A percentile compares a stretch with the other conserved stretches of the same genome.
phyloP scores from a whole-genome alignment of 2,797 vertebrate species.

The Coendou prehensilis region DNA sequence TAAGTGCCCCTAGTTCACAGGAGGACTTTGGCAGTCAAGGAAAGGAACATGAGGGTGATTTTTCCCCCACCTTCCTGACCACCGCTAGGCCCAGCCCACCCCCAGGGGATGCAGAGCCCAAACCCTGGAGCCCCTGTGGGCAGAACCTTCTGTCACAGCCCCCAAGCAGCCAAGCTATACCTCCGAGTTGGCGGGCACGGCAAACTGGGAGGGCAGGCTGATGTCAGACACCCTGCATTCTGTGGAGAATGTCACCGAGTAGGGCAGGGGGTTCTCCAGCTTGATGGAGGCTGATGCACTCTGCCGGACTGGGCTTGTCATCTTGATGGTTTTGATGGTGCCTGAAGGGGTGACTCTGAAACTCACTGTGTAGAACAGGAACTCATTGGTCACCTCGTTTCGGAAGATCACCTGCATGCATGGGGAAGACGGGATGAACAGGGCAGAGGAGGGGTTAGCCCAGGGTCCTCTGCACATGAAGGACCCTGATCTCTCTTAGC shows the following conservation, averaged over 20 bases:
- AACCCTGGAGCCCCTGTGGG: background rate
- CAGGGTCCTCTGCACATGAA: no score
- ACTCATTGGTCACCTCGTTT: slow-evolving; percentile 92
- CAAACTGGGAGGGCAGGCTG: slow-evolving; percentile 89
- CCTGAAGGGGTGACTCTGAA: slow-evolving; percentile 90
- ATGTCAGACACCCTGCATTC: slow-evolving; percentile 92
- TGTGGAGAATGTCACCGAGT: slow-evolving; percentile 85
- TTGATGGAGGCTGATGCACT: slow-evolving; percentile 86
- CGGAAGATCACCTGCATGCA: slow-evolving; percentile 92
- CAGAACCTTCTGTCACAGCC: background rate
- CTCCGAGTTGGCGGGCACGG: slow-evolving; percentile 91
- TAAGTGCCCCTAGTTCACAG: background rate
- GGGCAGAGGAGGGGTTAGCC: background rate
- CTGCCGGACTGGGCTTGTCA: slow-evolving; percentile 89
- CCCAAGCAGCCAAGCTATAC: slow-evolving; percentile 81
- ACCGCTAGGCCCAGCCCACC: background rate
- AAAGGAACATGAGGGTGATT: background rate
- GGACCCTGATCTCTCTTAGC: background rate
- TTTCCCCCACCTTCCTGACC: background rate
- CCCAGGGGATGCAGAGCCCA: background rate
- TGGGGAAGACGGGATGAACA: background rate
- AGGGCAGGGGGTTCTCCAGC: slow-evolving; percentile 93
- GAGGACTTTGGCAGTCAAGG: background rate
- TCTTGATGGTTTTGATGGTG: slow-evolving; percentile 89
- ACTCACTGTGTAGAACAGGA: slow-evolving; percentile 91